phyloP scores from a whole-genome alignment of 2,113 vertebrate species.

The Craseonycteris thonglongyai region DNA sequence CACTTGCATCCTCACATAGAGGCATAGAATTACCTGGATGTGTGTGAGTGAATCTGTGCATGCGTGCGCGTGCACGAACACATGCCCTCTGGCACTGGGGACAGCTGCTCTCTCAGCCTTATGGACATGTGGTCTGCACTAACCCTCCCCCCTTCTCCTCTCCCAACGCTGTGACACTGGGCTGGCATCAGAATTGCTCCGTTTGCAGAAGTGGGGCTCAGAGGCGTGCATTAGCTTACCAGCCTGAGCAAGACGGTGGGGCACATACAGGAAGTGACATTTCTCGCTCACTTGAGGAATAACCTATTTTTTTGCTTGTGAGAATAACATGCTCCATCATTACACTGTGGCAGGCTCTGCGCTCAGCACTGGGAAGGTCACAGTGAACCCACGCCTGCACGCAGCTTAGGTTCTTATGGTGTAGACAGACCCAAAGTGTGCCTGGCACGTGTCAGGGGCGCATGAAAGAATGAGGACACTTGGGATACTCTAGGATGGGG shows the following conservation, averaged over 20 bases:
- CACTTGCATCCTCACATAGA: background rate
- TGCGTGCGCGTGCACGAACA: background rate
- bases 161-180: background rate
- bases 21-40: background rate
- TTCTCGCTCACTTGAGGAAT: background rate
- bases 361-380: background rate
- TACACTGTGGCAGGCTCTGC: background rate
- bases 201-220: background rate
- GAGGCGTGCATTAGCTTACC: background rate
- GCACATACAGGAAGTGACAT: background rate
- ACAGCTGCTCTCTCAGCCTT: background rate
- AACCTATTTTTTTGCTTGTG: background rate
- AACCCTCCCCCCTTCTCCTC: background rate
- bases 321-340: background rate
- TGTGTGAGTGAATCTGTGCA: background rate
- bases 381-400: background rate
- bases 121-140: background rate
- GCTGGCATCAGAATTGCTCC: background rate
- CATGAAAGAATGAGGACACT: background rate
- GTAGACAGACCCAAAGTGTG: background rate
- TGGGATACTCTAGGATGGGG: background rate
- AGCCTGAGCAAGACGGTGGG: background rate
- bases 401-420: background rate
- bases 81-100: background rate
- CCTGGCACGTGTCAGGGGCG: background rate